A percentile compares a stretch with the other conserved stretches of the same genome.
These are phyloP conservation scores for Ageneiosus marmoratus DNA, from an alignment of 2,113 vertebrate species.

Conservation along the genomic window DNA sequence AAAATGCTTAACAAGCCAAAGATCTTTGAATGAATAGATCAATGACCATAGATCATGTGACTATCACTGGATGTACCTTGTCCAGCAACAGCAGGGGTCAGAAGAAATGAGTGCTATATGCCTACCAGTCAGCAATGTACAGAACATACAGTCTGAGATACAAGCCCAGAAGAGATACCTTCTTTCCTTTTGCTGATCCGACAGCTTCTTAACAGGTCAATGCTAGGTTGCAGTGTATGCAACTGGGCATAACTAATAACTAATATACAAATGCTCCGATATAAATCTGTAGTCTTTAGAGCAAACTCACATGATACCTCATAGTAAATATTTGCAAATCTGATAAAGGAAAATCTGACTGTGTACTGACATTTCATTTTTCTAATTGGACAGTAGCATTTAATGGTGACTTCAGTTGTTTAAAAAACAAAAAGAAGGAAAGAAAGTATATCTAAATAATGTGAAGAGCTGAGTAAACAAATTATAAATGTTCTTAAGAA, in stretches of 20 bases:
- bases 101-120: background rate
- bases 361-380: background rate
- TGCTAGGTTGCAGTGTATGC: background rate
- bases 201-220: background rate
- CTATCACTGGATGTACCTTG: constrained; percentile 44
- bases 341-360: too few relatives aligned
- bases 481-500: background rate
- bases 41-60: constrained; percentile 32
- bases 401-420: too few relatives aligned
- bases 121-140: background rate
- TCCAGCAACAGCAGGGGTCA: constrained; percentile 6
- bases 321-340: too few relatives aligned
- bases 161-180: constrained; percentile 39
- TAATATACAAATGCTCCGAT: too few relatives aligned
- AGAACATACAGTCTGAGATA: constrained; percentile 38
- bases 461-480: too few relatives aligned
- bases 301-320: too few relatives aligned
- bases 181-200: constrained; percentile 31
- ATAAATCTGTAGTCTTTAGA: too few relatives aligned
- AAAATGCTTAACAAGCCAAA: background rate
- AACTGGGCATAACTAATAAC: background rate
- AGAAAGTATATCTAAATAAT: background rate
- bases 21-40: constrained; percentile 33
- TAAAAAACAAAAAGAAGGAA: background rate
- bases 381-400: background rate